Conservation (phyloP, 2,113 vertebrate species). For the Bufo bufo region DNA sequence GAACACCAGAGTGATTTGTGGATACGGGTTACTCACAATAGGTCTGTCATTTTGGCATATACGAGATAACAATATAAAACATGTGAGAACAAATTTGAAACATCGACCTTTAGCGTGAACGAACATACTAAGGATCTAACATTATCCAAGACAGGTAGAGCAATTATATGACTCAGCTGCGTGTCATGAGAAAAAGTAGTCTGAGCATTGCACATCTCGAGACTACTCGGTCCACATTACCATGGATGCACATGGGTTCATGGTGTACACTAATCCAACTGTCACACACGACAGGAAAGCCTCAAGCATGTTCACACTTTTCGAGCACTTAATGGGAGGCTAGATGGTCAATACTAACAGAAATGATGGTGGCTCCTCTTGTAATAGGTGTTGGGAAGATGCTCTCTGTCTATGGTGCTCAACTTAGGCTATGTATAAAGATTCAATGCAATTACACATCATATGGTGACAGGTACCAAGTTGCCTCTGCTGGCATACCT, state of each 20-base stretch:
- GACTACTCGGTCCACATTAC: constrained; percentile 16
- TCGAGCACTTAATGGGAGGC: neutral
- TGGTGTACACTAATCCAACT: too few relatives aligned
- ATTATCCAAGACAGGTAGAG: neutral
- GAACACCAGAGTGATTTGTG: neutral
- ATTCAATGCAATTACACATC: too few relatives aligned
- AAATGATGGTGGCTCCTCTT: neutral
- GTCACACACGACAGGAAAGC: too few relatives aligned
- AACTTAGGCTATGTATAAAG: too few relatives aligned
- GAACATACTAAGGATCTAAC: neutral
- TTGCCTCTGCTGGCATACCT: too few relatives aligned
- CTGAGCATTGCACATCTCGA: neutral
- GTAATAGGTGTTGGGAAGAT: neutral
- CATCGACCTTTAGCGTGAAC: neutral
- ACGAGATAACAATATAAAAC: neutral
- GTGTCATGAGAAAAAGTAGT: neutral
- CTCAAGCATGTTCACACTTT: neutral
- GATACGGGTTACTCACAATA: neutral
- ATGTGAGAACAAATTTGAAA: constrained; percentile 1
- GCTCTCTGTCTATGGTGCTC: neutral
- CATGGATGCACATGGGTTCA: constrained; percentile 51
- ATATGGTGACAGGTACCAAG: too few relatives aligned
- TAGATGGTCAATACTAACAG: neutral
- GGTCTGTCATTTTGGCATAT: neutral
- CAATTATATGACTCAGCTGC: constrained; percentile 19